Conservation (phyloP, 2,113 vertebrate species). For the Ammodytes marinus region DNA sequence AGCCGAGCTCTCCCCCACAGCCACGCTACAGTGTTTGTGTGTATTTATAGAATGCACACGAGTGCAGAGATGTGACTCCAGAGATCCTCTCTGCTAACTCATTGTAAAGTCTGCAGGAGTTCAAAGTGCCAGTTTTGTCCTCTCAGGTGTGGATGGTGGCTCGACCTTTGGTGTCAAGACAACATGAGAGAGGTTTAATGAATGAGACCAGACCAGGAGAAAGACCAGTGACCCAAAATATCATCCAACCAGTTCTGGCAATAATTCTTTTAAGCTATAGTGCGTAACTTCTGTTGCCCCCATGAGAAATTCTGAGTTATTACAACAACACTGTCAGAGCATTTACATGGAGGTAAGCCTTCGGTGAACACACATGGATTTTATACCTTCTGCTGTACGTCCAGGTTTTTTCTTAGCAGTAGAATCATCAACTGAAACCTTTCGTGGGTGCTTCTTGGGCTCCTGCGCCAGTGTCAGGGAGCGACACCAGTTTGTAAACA, state of each 20-base stretch:
- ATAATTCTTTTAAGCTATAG: slow-evolving; percentile 33
- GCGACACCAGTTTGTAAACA: too few relatives aligned
- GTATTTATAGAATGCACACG: not conserved
- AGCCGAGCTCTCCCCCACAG: slow-evolving; percentile 5
- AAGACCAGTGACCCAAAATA: slow-evolving; percentile 47
- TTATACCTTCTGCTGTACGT: too few relatives aligned
- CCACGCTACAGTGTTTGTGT: not conserved
- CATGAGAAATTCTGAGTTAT: too few relatives aligned
- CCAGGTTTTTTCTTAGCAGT: too few relatives aligned
- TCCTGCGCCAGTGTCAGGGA: too few relatives aligned
- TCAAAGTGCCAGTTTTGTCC: slow-evolving; percentile 7
- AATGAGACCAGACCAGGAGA: slow-evolving; percentile 27
- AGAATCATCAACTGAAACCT: too few relatives aligned
- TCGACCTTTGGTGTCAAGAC: slow-evolving; percentile 4
- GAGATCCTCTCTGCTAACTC: slow-evolving; percentile 7
- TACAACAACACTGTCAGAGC: too few relatives aligned
- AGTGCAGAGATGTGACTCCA: not conserved
- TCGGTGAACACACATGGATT: too few relatives aligned
- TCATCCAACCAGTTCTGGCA: slow-evolving; percentile 62
- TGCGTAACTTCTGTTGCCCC: too few relatives aligned
- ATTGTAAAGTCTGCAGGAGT: slow-evolving; percentile 1
- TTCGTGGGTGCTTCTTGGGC: too few relatives aligned
- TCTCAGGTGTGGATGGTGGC: not conserved
- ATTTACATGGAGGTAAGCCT: too few relatives aligned
- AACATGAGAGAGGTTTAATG: slow-evolving; percentile 1